These are phyloP conservation scores for Charina bottae DNA, from an alignment of 2,113 vertebrate genomes.

Conservation along the genomic window DNA sequence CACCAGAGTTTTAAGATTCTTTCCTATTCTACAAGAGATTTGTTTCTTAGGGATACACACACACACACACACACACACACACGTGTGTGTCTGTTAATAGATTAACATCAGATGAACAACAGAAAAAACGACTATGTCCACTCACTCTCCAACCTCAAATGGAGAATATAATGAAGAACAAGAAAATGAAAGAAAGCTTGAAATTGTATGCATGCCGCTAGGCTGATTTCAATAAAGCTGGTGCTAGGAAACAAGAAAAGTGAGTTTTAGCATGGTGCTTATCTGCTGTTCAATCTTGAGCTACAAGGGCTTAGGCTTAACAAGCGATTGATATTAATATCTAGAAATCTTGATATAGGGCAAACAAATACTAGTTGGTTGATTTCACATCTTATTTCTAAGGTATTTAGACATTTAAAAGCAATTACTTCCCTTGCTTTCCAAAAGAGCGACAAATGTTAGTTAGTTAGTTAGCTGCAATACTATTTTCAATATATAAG, in stretches of 20 bases:
- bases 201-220: constrained; percentile 8
- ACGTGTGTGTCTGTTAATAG: not conserved
- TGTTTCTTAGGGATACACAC: not conserved
- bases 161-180: not conserved
- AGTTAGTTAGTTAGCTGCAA: constrained; percentile 17
- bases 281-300: constrained; percentile 55
- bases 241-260: constrained; percentile 51
- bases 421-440: constrained; percentile 44
- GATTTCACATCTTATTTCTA: constrained; percentile 54
- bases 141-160: not conserved
- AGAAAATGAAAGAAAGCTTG: constrained; percentile 27
- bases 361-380: constrained; percentile 53
- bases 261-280: constrained; percentile 53
- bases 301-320: constrained; percentile 35
- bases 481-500: constrained; percentile 46
- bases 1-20: not conserved
- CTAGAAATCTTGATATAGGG: constrained; percentile 46
- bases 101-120: constrained; percentile 9
- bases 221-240: constrained; percentile 55
- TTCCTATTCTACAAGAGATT: not conserved
- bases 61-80: too few species aligned
- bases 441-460: constrained; percentile 40
- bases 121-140: constrained; percentile 12
- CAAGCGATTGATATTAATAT: constrained; percentile 60
- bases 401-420: constrained; percentile 49